These are phyloP conservation scores for Meloe dianella DNA, from an alignment of 2,888 invertebrate species.

Conservation along the genomic window DNA sequence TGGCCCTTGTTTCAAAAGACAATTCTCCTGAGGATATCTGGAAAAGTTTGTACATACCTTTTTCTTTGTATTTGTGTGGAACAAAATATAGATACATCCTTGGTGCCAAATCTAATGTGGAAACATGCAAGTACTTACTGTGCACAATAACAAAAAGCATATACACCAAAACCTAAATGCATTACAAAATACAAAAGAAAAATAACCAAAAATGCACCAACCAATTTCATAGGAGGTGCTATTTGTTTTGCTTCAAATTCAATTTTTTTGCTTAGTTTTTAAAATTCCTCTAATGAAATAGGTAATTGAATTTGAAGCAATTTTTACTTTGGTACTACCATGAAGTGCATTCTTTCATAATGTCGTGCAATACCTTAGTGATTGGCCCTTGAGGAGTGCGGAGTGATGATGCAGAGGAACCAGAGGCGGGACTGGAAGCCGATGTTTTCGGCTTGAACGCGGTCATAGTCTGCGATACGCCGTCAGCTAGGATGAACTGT, in stretches of 20 bases:
- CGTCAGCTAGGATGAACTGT: slow-evolving; percentile 98
- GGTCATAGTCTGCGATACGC: slow-evolving; percentile 98
- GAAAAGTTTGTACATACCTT: not conserved
- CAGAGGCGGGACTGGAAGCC: slow-evolving; percentile 72
- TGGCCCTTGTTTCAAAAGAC: not conserved
- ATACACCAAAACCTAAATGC: slow-evolving; percentile 14
- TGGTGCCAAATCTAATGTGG: not conserved
- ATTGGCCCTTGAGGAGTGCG: slow-evolving; percentile 85
- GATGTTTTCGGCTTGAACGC: slow-evolving; percentile 96
- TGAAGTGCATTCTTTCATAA: not conserved
- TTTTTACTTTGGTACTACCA: slow-evolving; percentile 1
- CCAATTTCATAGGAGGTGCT: not conserved
- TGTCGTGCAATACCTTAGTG: slow-evolving; percentile 78
- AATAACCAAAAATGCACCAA: slow-evolving; percentile 1
- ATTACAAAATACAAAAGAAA: slow-evolving; percentile 10
- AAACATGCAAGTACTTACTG: slow-evolving; percentile 18
- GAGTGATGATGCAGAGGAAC: slow-evolving; percentile 64
- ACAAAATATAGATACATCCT: not conserved
- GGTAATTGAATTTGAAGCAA: not conserved
- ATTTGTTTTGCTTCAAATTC: not conserved
- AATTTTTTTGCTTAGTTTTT: not conserved
- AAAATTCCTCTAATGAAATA: not conserved
- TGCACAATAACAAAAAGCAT: slow-evolving; percentile 20
- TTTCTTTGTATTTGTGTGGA: not conserved
- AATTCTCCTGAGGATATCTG: slow-evolving; percentile 9